Base-by-base conservation (phyloP, 2,113 vertebrate species). In the Mus spicilegus region DNA sequence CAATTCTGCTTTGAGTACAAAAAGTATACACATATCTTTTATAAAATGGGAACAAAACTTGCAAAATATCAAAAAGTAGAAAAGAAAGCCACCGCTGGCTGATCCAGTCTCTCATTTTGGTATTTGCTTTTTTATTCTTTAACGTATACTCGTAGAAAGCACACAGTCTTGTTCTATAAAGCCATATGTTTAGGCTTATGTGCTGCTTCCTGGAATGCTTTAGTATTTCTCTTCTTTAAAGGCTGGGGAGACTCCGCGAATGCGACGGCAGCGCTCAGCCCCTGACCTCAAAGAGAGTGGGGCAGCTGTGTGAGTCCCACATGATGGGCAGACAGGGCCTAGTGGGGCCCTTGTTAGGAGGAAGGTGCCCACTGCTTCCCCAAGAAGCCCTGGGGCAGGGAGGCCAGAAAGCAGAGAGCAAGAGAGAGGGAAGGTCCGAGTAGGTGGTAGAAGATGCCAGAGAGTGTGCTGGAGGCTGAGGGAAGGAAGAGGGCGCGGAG, bases 251-350 rank as follows among this genome's bases (percentile, higher is more conserved):
- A 54, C 99, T 0, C 99, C 99, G 0, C 96, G 99, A 49, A 99
- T 99, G 99, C 98, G 99, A 69, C 98, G 99, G 1, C 99, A 99
- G 98, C 98, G 98, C 95, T 99, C 99, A 0, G 99, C 99, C 24
- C 99, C 99, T 0, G 99, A 99, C 98, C 99, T 99, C 94, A 99
- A 99, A 95, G 98, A 98, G 95, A 98, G 98, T 51, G 98, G 99
- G 19, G 98, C 98, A 0, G 98, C 98, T 0, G 98, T 99, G 93
- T 99, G 98, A 99, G 67, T 20, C 69, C 89, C 42, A 3, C 9
- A 2, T 81, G 26, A 56, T 65, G 87, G 92, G 54, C 46, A n/a
- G 88, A 76, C 82, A 87, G 97, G 92, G 85, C 78, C 87, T 80
- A 54, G n/a, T 0, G 13, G 67, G 86, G 56, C 86, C 90, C 26